Percentiles rank a stretch among this genome's conserved stretches.
Conservation (phyloP, 2,888 invertebrate species). For the Nezara viridula region DNA sequence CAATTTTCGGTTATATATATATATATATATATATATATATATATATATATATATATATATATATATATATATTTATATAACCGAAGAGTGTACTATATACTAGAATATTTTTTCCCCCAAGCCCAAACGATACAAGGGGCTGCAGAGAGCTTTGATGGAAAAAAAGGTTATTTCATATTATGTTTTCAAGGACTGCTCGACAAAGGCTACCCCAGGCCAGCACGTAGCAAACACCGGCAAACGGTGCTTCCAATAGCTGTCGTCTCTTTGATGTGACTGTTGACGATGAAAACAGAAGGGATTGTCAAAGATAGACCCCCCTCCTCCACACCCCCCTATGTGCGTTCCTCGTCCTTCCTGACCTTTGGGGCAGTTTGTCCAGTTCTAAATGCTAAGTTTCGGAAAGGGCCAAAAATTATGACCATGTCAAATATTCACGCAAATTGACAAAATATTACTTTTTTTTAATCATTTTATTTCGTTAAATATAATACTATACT, state of each 20-base stretch:
- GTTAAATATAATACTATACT: no score
- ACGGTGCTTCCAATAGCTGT: conserved; percentile 10
- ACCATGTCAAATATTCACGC: no score
- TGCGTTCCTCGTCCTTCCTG: neutral
- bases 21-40: no score
- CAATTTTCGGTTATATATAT: no score
- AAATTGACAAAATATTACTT: no score
- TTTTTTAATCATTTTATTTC: no score
- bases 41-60: no score
- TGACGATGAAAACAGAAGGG: neutral
- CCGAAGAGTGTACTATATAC: no score
- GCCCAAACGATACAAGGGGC: neutral
- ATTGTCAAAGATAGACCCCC: neutral
- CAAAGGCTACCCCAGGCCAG: neutral
- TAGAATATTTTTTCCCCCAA: no score
- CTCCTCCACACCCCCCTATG: neutral
- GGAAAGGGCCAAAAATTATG: no score
- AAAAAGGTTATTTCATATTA: neutral
- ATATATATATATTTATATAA: no score
- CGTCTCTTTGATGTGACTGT: conserved; percentile 10
- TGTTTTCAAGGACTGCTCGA: neutral
- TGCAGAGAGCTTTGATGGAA: neutral
- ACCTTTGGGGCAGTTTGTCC: neutral
- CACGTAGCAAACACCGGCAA: neutral
- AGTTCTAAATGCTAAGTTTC: neutral